phyloP scores from a whole-genome alignment of 1,140 invertebrate species.

The Leptoteleia sp. region DNA sequence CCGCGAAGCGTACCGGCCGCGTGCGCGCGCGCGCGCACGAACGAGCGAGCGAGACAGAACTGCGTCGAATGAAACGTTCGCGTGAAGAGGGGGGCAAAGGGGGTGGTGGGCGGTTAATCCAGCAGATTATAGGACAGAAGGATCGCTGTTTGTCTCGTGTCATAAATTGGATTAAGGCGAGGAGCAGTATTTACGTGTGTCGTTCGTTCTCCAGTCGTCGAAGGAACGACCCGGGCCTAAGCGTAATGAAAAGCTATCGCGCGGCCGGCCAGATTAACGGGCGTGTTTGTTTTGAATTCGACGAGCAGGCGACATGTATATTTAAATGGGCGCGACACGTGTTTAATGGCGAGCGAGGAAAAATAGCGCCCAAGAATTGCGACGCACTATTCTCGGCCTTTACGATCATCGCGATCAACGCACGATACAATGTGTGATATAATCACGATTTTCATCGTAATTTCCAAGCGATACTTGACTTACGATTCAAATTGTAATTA shows the following conservation, averaged over 20 bases:
- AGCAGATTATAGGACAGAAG: conserved; percentile 61
- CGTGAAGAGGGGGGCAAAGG: not conserved
- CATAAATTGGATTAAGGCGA: conserved; percentile 70
- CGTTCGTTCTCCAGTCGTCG: conserved; percentile 45
- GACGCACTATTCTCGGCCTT: no score
- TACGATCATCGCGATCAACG: no score
- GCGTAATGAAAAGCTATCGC: conserved; percentile 45
- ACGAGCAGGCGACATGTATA: conserved; percentile 17
- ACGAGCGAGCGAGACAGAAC: not conserved
- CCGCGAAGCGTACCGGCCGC: conserved; percentile 8
- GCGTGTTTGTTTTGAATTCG: conserved; percentile 53
- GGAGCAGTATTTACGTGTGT: conserved; percentile 61
- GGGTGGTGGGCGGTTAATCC: conserved; percentile 51
- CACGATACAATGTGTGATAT: no score
- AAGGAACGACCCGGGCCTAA: conserved; percentile 19
- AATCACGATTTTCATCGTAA: no score
- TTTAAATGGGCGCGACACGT: conserved; percentile 35
- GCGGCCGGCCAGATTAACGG: conserved; percentile 26
- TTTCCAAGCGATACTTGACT: no score
- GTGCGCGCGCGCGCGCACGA: conserved; percentile 14
- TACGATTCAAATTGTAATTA: no score
- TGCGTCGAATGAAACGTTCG: no score
- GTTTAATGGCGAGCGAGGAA: conserved; percentile 7
- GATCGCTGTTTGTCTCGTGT: conserved; percentile 66
- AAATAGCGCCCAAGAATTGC: not conserved